Evolutionary conservation across 2,113 vertebrate species (phyloP), one percentile per base, ranked within the genome.

Genomic region (Cyprinus carpio): DNA sequence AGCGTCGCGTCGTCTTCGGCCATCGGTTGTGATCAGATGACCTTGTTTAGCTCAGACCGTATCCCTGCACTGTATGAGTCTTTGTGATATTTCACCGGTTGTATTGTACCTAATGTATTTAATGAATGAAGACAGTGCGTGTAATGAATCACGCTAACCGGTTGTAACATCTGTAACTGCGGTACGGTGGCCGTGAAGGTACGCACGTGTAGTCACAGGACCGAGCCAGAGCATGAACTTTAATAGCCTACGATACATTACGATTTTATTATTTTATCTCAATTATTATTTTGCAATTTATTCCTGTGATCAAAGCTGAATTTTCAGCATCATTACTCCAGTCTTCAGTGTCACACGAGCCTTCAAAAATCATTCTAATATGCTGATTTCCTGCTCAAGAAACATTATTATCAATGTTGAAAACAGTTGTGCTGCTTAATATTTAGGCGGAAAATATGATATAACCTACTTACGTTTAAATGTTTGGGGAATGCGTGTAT

Each of bases 151-250:
- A 20, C n/a, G 75, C 62, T 67, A 84, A 3, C 15, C 29, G n/a
- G 18, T 27, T 37, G 75, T 69, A 69, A 65, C 62, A 23, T 67
- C 74, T 65, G 77, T 84, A 69, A 43, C 49, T 85, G 85, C 80
- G 84, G 87, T 83, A 88, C 80, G 87, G 87, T 83, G 87, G 84
- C 87, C 80, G 75, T 60, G 27, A 37, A 64, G 84, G 82, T 54
- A 60, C 82, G 51, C 67, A 74, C 51, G 4, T 49, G 40, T 20
- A 56, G 23, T 62, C 29, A 37, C 37, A 37, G 20, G 31, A 74
- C 71, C 12, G 10, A 40, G 23, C 2, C 4, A 74, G 18, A 46
- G 11, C 5, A n/a, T 74, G 1, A n/a, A 74, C 64, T 31, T 31
- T n/a, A 71, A 34, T 46, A 46, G 1, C 13, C 0, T 72, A 46